Percentiles rank a stretch among this genome's conserved stretches.
Evolutionary conservation across 2,888 invertebrate genomes (phyloP).

Genomic region (Perdita meconis): DNA sequence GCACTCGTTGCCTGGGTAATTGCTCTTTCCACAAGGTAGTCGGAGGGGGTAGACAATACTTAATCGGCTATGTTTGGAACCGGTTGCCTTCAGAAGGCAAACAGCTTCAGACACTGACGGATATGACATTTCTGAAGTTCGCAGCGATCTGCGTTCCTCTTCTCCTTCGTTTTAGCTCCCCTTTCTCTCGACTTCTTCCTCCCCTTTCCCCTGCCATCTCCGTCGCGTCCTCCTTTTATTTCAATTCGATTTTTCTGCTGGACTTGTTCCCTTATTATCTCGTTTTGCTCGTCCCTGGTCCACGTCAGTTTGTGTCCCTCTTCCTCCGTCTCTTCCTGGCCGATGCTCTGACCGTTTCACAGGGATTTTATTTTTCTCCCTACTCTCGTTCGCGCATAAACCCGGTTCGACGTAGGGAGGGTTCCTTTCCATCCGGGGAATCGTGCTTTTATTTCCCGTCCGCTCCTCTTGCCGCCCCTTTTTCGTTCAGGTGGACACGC

Average conservation of each 20-base stretch:
- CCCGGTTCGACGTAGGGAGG: conserved; percentile 25
- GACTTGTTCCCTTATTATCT: conserved; percentile 58
- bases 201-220: conserved; percentile 1
- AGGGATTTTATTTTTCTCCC: conserved; percentile 48
- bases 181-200: conserved; percentile 5
- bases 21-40: conserved; percentile 14
- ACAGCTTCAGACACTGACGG: conserved; percentile 79
- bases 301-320: conserved; percentile 52
- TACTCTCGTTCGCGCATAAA: conserved; percentile 2
- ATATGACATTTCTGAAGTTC: conserved; percentile 83
- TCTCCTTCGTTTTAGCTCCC: conserved; percentile 45
- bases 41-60: conserved; percentile 45
- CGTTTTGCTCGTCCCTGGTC: conserved; percentile 57
- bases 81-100: conserved; percentile 66
- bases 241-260: conserved; percentile 54
- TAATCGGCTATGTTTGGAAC: conserved; percentile 57
- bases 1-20: conserved; percentile 45
- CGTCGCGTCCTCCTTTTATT: conserved; percentile 48
- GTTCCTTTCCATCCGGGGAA: conserved; percentile 25
- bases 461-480: conserved; percentile 50
- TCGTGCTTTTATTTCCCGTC: conserved; percentile 68
- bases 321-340: conserved; percentile 29
- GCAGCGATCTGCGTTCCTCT: conserved; percentile 63
- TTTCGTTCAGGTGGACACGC: conserved; percentile 34
- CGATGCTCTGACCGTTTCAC: conserved; percentile 40